Evolutionary conservation across 2,113 vertebrate genomes (phyloP).

Genomic region (Solea senegalensis): DNA sequence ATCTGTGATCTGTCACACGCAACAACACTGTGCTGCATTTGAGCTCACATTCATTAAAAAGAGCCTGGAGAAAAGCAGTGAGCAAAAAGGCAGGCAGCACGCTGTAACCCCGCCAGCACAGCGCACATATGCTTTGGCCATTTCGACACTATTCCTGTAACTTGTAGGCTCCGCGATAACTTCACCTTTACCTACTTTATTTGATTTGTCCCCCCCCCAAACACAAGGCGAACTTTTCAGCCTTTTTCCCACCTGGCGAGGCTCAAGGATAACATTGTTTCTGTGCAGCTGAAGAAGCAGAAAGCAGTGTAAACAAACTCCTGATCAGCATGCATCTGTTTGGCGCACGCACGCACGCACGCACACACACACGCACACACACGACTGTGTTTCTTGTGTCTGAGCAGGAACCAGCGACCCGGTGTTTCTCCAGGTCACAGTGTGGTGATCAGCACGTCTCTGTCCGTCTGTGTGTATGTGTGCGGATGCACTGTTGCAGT

Average conservation of each 20-base stretch:
- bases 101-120: constrained; percentile 5
- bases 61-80: background rate
- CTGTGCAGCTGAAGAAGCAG: background rate
- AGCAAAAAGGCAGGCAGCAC: constrained; percentile 13
- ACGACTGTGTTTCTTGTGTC: constrained; percentile 9
- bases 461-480: background rate
- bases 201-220: background rate
- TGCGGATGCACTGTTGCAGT: background rate
- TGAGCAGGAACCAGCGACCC: constrained; percentile 10
- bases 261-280: background rate
- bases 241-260: constrained; percentile 15
- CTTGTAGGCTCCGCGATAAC: constrained; percentile 19
- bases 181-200: background rate
- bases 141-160: constrained; percentile 25
- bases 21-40: constrained; percentile 38
- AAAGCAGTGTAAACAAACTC: constrained; percentile 66
- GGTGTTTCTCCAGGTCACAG: constrained; percentile 31
- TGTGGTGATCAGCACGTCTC: background rate
- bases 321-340: constrained; percentile 18
- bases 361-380: no score
- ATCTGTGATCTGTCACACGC: constrained; percentile 52
- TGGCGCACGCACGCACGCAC: background rate
- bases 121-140: constrained; percentile 47
- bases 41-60: background rate
- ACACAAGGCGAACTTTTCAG: constrained; percentile 16